A percentile compares a stretch with the other conserved stretches of the same genome.
phyloP scores from a whole-genome alignment of 2,797 vertebrate genomes.

The Tragelaphus oryx region DNA sequence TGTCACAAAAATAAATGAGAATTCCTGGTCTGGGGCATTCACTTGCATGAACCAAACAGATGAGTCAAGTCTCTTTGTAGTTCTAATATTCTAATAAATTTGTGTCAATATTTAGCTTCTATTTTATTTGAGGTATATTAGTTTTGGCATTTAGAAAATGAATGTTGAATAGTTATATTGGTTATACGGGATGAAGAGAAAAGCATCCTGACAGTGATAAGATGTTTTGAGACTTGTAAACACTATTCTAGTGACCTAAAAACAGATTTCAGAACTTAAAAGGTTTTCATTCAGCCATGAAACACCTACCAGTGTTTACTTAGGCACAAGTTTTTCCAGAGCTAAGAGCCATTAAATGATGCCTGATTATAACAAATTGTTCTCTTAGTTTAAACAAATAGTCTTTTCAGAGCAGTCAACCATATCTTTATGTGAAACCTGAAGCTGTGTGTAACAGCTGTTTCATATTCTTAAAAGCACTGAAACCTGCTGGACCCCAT shows the following conservation, averaged over 20 bases:
- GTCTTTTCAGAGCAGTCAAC: conserved; percentile 1
- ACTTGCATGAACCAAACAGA: not conserved
- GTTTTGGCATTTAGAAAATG: conserved; percentile 8
- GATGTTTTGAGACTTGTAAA: not conserved
- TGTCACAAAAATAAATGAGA: conserved; percentile 13
- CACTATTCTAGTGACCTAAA: not conserved
- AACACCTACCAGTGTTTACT: not conserved
- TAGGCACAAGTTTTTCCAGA: conserved; percentile 20
- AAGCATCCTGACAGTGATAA: not conserved
- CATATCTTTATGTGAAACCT: not conserved
- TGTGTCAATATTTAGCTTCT: not conserved
- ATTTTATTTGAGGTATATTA: not conserved
- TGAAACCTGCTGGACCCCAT: not conserved
- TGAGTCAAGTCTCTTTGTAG: not conserved
- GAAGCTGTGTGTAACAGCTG: not conserved
- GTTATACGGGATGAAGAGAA: not conserved
- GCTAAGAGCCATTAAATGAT: not conserved
- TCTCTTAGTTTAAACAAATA: conserved; percentile 26
- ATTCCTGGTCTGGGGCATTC: not conserved
- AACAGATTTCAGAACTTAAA: not conserved
- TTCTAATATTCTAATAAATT: not conserved
- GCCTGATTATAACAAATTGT: conserved; percentile 51
- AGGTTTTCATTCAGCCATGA: not conserved
- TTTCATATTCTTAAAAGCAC: not conserved
- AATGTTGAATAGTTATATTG: not conserved